Percentiles rank a stretch among this genome's conserved stretches.
These are phyloP conservation scores for human DNA, from an alignment of 2,113 vertebrate genomes.

Conservation along the genomic window DNA sequence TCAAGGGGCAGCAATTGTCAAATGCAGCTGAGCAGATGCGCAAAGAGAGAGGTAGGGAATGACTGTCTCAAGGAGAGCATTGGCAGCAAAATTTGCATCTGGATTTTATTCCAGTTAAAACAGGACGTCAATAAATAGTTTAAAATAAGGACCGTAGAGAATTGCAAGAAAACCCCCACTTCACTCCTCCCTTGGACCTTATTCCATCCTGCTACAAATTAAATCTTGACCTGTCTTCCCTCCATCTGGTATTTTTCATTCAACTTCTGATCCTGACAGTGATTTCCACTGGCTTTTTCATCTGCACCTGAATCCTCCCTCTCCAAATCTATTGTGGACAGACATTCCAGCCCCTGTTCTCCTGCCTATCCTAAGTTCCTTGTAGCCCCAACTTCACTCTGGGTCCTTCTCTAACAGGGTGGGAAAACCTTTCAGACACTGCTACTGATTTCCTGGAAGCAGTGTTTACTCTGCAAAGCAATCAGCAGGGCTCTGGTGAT, in stretches of 20 bases:
- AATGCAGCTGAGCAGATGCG: neutral
- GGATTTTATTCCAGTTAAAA: neutral
- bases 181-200: neutral
- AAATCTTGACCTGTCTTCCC: neutral
- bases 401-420: neutral
- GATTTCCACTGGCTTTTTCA: neutral
- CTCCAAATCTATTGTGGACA: neutral
- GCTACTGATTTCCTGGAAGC: neutral
- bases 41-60: rapidly evolving
- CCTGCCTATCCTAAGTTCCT: neutral
- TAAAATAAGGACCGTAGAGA: neutral
- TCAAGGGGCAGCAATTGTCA: neutral
- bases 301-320: neutral
- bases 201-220: neutral
- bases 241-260: neutral
- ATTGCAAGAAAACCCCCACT: neutral
- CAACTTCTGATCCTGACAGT: neutral
- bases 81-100: rapidly evolving
- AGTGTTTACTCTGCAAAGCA: neutral
- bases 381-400: neutral
- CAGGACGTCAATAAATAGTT: neutral
- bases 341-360: neutral
- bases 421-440: neutral
- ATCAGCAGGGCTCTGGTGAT: neutral
- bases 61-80: rapidly evolving